phyloP scores from a whole-genome alignment of 1,140 invertebrate genomes.

The Polyergus mexicanus region DNA sequence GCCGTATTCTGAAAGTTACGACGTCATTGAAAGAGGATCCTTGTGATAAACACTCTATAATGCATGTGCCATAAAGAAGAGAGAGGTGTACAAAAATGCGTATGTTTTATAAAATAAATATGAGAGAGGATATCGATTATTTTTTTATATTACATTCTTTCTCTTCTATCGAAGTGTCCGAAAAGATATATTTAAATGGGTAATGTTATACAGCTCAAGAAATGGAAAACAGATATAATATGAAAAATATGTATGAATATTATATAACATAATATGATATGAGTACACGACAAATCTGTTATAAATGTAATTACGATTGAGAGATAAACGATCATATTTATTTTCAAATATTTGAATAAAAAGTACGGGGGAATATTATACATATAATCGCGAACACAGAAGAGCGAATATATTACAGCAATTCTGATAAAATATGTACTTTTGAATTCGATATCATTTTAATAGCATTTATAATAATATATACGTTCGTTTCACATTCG shows the following conservation, averaged over 20 bases:
- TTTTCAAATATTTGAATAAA: conserved; percentile 51
- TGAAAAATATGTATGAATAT: background rate
- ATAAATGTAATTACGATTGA: conserved; percentile 25
- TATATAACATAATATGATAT: background rate
- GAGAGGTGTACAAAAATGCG: background rate
- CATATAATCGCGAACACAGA: background rate
- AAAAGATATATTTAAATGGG: conserved; percentile 14
- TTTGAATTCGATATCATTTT: conserved; percentile 41
- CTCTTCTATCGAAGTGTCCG: too few species aligned
- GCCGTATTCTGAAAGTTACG: background rate
- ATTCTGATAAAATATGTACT: conserved; percentile 25
- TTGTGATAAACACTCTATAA: background rate
- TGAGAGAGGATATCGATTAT: background rate
- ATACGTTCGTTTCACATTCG: conserved; percentile 7
- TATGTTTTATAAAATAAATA: conserved; percentile 6
- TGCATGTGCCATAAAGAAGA: background rate
- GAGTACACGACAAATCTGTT: conserved; percentile 3
- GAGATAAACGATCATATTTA: conserved; percentile 35
- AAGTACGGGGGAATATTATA: conserved; percentile 20
- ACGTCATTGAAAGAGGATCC: background rate
- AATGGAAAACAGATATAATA: conserved; percentile 12
- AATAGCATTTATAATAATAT: conserved; percentile 39
- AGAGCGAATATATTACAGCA: background rate
- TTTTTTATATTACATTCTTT: background rate
- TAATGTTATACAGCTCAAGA: background rate